Conservation (phyloP, 2,797 vertebrate genomes). For the Balearica regulorum region DNA sequence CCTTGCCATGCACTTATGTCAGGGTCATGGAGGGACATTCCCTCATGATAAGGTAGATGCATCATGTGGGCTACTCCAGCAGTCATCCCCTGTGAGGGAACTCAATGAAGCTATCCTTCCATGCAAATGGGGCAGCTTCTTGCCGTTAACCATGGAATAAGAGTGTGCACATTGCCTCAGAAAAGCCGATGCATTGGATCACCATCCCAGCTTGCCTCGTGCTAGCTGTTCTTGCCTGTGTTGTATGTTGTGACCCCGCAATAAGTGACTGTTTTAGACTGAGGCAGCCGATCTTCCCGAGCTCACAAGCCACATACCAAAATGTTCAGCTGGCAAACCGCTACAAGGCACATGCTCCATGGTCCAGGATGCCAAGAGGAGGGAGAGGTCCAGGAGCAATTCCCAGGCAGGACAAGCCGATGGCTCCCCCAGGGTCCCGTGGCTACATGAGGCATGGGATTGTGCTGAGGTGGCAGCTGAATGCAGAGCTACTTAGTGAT, state of each 20-base stretch:
- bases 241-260: neutral
- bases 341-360: neutral
- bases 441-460: neutral
- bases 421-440: neutral
- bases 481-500: neutral
- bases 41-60: neutral
- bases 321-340: neutral
- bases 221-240: neutral
- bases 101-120: neutral
- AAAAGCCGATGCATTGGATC: neutral
- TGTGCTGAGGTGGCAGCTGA: neutral
- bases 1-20: neutral
- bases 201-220: neutral
- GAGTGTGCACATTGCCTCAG: neutral
- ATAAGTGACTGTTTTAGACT: neutral
- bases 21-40: accelerated
- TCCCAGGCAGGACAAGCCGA: neutral
- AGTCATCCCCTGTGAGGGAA: neutral
- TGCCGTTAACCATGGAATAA: neutral
- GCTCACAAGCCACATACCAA: neutral
- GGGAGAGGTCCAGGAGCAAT: neutral
- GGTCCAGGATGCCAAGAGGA: neutral
- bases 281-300: neutral
- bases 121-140: neutral
- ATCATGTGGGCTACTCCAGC: neutral